phyloP scores from a whole-genome alignment of 92 coral and sea anemone genomes.

The Plumapathes pennacea region DNA sequence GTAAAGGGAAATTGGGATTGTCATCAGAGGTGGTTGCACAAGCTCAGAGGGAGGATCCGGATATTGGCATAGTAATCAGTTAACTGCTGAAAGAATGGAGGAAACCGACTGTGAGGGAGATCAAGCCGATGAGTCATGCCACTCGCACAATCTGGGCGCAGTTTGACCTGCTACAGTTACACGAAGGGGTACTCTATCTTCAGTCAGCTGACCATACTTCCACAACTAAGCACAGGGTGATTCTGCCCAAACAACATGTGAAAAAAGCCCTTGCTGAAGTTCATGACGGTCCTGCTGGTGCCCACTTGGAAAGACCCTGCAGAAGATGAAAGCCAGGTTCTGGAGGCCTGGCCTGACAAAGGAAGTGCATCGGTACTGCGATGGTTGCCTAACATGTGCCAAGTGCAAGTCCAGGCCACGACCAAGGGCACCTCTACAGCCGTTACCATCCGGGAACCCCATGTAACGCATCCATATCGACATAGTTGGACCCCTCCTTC shows the following conservation, averaged over 20 bases:
- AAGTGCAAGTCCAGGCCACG: conserved; percentile 31
- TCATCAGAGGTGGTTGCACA: conserved; percentile 2
- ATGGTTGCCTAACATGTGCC: conserved; percentile 42
- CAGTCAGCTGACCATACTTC: neutral
- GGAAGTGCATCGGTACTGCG: conserved; percentile 35
- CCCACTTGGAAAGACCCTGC: conserved; percentile 33
- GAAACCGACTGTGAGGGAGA: conserved; percentile 24
- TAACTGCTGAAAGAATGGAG: conserved; percentile 5
- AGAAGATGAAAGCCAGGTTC: conserved; percentile 26
- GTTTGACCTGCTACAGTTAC: conserved; percentile 25
- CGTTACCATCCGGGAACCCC: conserved; percentile 35
- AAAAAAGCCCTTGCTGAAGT: neutral
- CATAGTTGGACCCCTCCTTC: conserved; percentile 47
- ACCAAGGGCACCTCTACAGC: conserved; percentile 35
- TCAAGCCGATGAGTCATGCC: conserved; percentile 10
- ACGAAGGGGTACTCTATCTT: conserved; percentile 26
- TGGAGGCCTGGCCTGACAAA: conserved; percentile 42
- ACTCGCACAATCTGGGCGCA: conserved; percentile 29
- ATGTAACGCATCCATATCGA: conserved; percentile 55
- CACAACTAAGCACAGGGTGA: conserved; percentile 6
- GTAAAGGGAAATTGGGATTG: neutral
- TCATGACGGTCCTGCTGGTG: conserved; percentile 16
- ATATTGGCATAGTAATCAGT: conserved; percentile 12
- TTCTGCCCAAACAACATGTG: conserved; percentile 5
- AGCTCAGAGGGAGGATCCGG: conserved; percentile 30